phyloP scores from a whole-genome alignment of 2,113 vertebrate species.

The Antigone vipio region DNA sequence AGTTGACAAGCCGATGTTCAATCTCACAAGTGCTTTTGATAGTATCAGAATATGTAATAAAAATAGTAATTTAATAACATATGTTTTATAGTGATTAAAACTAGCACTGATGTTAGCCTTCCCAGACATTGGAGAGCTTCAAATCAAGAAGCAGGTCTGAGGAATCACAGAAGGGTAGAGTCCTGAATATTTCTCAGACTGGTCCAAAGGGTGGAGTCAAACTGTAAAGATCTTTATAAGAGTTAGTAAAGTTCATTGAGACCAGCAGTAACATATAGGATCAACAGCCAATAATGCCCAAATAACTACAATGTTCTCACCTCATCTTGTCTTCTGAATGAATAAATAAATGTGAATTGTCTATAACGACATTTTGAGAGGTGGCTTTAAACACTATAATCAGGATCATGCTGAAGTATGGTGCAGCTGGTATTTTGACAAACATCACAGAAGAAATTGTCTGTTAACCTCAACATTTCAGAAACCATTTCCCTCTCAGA shows the following conservation, averaged over 20 bases:
- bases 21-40: neutral
- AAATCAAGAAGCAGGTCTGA: neutral
- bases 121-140: neutral
- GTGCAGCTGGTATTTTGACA: neutral
- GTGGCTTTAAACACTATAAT: neutral
- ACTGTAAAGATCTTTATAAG: neutral
- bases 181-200: neutral
- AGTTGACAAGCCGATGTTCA: neutral
- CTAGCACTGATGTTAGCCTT: neutral
- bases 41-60: neutral
- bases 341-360: neutral
- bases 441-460: neutral
- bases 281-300: neutral
- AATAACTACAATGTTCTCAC: neutral
- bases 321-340: neutral
- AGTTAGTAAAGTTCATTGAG: neutral
- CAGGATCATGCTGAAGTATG: neutral
- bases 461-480: neutral
- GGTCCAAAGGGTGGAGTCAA: neutral
- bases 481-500: neutral
- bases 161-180: neutral
- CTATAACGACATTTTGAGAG: neutral
- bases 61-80: neutral
- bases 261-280: neutral
- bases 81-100: neutral